Evolutionary conservation across 2,797 vertebrate genomes (phyloP).

Genomic region (Danio choprae): DNA sequence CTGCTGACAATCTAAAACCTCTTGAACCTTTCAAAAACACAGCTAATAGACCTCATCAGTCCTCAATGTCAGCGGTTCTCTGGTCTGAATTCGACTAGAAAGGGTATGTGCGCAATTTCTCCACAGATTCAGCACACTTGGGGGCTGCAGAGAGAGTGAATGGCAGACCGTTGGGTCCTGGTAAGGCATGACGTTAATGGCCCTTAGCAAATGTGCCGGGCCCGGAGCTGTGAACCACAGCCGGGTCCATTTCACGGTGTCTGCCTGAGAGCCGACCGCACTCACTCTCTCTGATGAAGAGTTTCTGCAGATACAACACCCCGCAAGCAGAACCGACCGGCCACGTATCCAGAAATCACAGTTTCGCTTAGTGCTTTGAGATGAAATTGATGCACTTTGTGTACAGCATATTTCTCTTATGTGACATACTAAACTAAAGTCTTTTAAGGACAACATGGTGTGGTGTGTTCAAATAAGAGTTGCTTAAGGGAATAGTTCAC

Average conservation of each 20-base stretch:
- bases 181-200: slow-evolving; percentile 79
- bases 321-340: neutral
- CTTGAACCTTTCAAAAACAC: slow-evolving; percentile 49
- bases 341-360: slow-evolving; percentile 37
- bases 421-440: slow-evolving; percentile 10
- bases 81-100: slow-evolving; percentile 46
- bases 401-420: slow-evolving; percentile 39
- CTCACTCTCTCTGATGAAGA: slow-evolving; percentile 79
- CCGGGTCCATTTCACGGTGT: slow-evolving; percentile 81
- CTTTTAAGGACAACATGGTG: slow-evolving; percentile 8
- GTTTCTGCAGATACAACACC: slow-evolving; percentile 51
- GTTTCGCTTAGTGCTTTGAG: slow-evolving; percentile 28
- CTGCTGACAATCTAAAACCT: slow-evolving; percentile 22
- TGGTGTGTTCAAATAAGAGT: neutral
- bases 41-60: slow-evolving; percentile 80
- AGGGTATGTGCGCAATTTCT: slow-evolving; percentile 21
- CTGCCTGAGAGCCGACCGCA: slow-evolving; percentile 69
- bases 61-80: slow-evolving; percentile 66
- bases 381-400: slow-evolving; percentile 38
- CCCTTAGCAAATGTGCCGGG: slow-evolving; percentile 78
- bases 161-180: slow-evolving; percentile 45
- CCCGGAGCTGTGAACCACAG: slow-evolving; percentile 77
- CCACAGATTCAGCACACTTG: slow-evolving; percentile 66
- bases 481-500: neutral
- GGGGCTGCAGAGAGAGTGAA: slow-evolving; percentile 31